Base-by-base conservation (phyloP, 2,888 invertebrate genomes). In the Drosophila greeni region DNA sequence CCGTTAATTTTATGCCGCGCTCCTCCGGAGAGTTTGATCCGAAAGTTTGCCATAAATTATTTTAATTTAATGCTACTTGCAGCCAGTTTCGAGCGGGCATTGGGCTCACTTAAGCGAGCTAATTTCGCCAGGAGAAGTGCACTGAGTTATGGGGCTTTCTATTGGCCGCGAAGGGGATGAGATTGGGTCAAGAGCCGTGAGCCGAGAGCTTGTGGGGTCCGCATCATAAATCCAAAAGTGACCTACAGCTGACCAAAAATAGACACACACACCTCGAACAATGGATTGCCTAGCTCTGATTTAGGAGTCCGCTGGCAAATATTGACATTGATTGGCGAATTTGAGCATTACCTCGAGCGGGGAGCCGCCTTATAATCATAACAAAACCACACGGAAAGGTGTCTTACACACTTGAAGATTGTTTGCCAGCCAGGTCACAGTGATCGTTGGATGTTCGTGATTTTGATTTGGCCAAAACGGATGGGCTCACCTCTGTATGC, bases 281-380 rank as follows among this genome's bases (percentile, higher is more conserved):
- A 64, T 65, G 37, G 43, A 3, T 23, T 12, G 48, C 39, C 37
- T 39, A 45, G 40, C 47, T 48, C 67, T 85, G 79, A 81, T 84
- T 73, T 59, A 82, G 74, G 62, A 72, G 64, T 45, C 55, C 29
- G 54, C 52, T 59, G 59, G 26, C 66, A 70, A 82, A 75, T 84
- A 72, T 72, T 74, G 82, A 72, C 82, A 75, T 75, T 61, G 74
- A 70, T 73, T 62, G 59, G 71, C 68, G 71, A 75, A 78, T 68
- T 72, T 53, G 49, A 72, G 64, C 64, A 68, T 66, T 68, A 48
- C 57, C 31, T 56, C 47, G 18, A 37, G 45, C 48, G 52, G 42
- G 42, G 61, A 55, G 61, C 39, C 65, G 60, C 68, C 72, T 70
- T 37, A 45, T 47, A 51, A 59, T 48, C 42, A 65, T 42, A 48